Evolutionary conservation across 2,888 invertebrate species (phyloP), one percentile per base, ranked within the genome.

Genomic region (Andrena flavipes): DNA sequence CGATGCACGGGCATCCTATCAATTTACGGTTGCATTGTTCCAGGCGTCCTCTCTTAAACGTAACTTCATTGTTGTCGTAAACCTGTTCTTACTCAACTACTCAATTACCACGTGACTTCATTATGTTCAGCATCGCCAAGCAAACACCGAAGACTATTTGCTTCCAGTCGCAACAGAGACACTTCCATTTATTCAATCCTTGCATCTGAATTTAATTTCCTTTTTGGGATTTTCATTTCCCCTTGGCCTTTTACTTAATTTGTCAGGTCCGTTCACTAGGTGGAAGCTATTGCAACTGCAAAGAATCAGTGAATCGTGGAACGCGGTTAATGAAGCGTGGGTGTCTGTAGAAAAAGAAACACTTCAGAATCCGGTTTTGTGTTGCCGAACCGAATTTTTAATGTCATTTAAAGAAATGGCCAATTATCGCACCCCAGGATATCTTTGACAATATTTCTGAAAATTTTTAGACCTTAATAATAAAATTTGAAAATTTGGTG

Each of bases 11-110:
- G 68, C 78, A 33, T 75, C 68, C 68, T 68, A 75, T 78, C 75
- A 68, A 78, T 75, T 68, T 78, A 42, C 76, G 42, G 30, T 68
- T 56, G 76, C 68, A 68, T 78, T 75, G 78, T 78, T 63, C 13
- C 73, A 48, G n/a, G n/a, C 71, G 54, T 42, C 63, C 20, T 73
- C 65, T 60, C 65, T 60, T 60, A 60, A 74, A 74, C 60, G 74
- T 60, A 60, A 48, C 33, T 42, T 30, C 30, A 51, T 20, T 65
- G 73, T 73, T 60, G 75, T 75, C 20, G 68, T 63, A 54, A 76
- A 54, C 68, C 26, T 60, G 62, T 26, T 68, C 78, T 69, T 75
- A 62, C 62, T 63, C 76, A 48, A 54, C 75, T 67, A 75, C 60
- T 68, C 54, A 62, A 78, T 68, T 78, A 54, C 42, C 75, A 63